These are phyloP conservation scores for Vanessa tameamea DNA, from an alignment of 1,140 invertebrate genomes.

Conservation along the genomic window DNA sequence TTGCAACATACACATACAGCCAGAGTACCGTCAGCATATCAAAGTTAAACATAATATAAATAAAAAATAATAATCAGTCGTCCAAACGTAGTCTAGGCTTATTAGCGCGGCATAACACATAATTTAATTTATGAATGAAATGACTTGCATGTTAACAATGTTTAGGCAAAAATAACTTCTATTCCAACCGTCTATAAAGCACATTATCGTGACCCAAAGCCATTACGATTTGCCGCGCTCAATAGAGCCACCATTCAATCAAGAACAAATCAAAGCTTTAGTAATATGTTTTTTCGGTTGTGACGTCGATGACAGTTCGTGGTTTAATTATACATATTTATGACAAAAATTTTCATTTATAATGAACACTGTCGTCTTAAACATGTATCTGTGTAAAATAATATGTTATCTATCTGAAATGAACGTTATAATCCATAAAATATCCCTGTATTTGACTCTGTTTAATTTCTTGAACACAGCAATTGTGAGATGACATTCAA, in stretches of 20 bases:
- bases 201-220: slow-evolving; percentile 16
- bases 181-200: slow-evolving; percentile 28
- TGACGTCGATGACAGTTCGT: slow-evolving; percentile 46
- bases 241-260: slow-evolving; percentile 64
- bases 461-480: slow-evolving; percentile 76
- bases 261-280: slow-evolving; percentile 79
- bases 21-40: slow-evolving; percentile 63
- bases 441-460: slow-evolving; percentile 80
- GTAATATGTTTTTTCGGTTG: slow-evolving; percentile 50
- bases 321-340: slow-evolving; percentile 36
- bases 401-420: slow-evolving; percentile 55
- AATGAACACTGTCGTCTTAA: slow-evolving; percentile 35
- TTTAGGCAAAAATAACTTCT: slow-evolving; percentile 36
- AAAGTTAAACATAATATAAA: slow-evolving; percentile 38
- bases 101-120: slow-evolving; percentile 35
- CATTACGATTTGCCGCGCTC: slow-evolving; percentile 38
- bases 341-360: slow-evolving; percentile 37
- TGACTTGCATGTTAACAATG: slow-evolving; percentile 23
- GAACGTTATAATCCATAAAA: slow-evolving; percentile 71
- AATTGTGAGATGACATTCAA: slow-evolving; percentile 61
- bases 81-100: slow-evolving; percentile 38
- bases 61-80: slow-evolving; percentile 41
- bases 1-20: slow-evolving; percentile 28
- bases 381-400: slow-evolving; percentile 42
- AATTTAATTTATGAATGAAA: slow-evolving; percentile 22